phyloP scores from a whole-genome alignment of 2,113 vertebrate genomes.

The Melanerpes aurifrons region DNA sequence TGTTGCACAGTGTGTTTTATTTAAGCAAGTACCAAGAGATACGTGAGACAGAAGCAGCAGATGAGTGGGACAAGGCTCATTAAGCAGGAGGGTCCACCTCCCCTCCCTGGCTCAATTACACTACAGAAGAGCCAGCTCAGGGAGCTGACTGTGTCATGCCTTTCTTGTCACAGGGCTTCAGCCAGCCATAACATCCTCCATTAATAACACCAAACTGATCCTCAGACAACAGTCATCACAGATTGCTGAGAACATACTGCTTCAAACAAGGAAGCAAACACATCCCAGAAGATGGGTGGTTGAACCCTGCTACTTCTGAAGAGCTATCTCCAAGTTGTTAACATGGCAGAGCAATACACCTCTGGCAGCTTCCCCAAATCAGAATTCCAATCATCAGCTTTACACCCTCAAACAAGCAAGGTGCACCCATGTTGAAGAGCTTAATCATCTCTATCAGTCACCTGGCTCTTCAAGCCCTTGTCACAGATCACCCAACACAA shows the following conservation, averaged over 20 bases:
- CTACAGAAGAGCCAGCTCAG: neutral
- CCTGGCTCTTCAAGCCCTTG: neutral
- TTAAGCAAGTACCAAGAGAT: neutral
- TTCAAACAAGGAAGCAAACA: slow-evolving; percentile 4
- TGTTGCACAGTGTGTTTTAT: neutral
- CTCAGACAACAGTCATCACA: neutral
- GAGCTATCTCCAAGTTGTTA: neutral
- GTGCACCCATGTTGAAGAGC: neutral
- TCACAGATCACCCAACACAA: neutral
- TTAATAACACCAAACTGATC: slow-evolving; percentile 11
- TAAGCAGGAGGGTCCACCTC: slow-evolving; percentile 5
- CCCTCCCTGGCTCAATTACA: neutral
- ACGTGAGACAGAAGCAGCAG: neutral
- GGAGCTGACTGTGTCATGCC: neutral
- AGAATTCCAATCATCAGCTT: neutral
- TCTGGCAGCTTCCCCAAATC: neutral
- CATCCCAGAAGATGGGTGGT: neutral
- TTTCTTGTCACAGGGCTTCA: neutral
- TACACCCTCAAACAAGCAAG: neutral
- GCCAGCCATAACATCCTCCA: neutral
- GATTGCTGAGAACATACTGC: neutral
- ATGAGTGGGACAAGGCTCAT: slow-evolving; percentile 8
- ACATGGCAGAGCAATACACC: neutral
- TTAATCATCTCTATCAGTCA: neutral
- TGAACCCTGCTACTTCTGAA: neutral